Evolutionary conservation across 2,888 invertebrate genomes (phyloP).

Genomic region (Drosophila tripunctata): DNA sequence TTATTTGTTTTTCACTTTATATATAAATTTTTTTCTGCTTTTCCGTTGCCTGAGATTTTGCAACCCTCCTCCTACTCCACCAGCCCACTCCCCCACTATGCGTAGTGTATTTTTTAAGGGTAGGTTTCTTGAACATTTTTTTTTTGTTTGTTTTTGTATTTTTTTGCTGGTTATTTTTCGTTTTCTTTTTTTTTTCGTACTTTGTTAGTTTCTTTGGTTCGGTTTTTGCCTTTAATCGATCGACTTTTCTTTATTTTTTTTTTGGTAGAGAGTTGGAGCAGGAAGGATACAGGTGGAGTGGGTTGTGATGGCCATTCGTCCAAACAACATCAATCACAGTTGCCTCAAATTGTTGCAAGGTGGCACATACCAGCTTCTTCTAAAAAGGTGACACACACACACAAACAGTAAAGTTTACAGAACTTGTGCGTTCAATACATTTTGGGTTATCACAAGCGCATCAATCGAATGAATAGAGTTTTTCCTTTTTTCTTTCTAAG

Average conservation of each 20-base stretch:
- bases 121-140: slow-evolving; percentile 43
- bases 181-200: slow-evolving; percentile 29
- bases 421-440: slow-evolving; percentile 27
- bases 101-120: slow-evolving; percentile 55
- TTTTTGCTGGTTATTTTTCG: slow-evolving; percentile 15
- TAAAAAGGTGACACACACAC: slow-evolving; percentile 16
- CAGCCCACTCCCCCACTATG: background rate
- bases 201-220: slow-evolving; percentile 37
- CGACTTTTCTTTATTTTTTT: slow-evolving; percentile 19
- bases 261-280: background rate
- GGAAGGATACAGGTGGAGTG: background rate
- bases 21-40: slow-evolving; percentile 7
- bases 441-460: slow-evolving; percentile 26
- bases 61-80: background rate
- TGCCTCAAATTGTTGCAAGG: slow-evolving; percentile 30
- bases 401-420: slow-evolving; percentile 24
- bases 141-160: slow-evolving; percentile 24
- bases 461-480: slow-evolving; percentile 7
- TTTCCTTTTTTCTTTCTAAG: background rate
- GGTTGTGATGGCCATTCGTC: slow-evolving; percentile 31
- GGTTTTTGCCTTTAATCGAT: slow-evolving; percentile 51
- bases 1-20: slow-evolving; percentile 50
- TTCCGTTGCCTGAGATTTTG: slow-evolving; percentile 24
- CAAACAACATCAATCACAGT: slow-evolving; percentile 56
- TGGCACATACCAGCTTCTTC: slow-evolving; percentile 36